Conservation (phyloP, 2,797 vertebrate genomes). For the Myotis daubentonii region DNA sequence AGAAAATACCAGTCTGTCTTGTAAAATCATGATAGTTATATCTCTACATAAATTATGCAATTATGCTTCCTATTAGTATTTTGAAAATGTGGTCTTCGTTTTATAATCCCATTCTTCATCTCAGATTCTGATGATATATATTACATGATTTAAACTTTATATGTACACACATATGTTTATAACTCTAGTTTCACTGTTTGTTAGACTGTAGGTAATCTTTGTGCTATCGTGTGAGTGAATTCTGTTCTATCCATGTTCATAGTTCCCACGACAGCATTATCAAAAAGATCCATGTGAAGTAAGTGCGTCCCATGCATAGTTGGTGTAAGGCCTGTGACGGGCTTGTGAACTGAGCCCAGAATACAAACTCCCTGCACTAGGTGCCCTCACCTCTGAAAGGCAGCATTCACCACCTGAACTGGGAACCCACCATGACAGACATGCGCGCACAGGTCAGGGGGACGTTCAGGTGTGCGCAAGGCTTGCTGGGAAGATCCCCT, state of each 20-base stretch:
- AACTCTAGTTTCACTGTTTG: neutral
- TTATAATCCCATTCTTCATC: neutral
- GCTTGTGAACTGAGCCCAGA: no score
- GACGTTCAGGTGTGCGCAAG: neutral
- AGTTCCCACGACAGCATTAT: neutral
- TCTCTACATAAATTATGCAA: neutral
- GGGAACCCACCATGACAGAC: neutral
- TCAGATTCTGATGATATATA: neutral
- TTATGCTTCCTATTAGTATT: neutral
- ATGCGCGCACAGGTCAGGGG: neutral
- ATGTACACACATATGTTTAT: neutral
- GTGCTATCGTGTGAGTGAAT: neutral
- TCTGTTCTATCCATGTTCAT: neutral
- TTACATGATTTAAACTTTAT: neutral
- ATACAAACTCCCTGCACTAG: neutral
- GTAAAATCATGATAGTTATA: fast-evolving
- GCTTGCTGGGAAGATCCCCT: neutral
- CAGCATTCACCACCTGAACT: neutral
- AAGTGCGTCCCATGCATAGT: neutral
- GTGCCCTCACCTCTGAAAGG: neutral
- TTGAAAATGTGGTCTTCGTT: neutral
- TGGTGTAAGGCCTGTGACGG: no score
- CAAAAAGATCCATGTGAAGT: neutral
- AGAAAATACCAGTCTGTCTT: neutral
- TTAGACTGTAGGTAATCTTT: neutral